phyloP scores from a whole-genome alignment of 2,888 invertebrate species.

The Nebria brevicollis region DNA sequence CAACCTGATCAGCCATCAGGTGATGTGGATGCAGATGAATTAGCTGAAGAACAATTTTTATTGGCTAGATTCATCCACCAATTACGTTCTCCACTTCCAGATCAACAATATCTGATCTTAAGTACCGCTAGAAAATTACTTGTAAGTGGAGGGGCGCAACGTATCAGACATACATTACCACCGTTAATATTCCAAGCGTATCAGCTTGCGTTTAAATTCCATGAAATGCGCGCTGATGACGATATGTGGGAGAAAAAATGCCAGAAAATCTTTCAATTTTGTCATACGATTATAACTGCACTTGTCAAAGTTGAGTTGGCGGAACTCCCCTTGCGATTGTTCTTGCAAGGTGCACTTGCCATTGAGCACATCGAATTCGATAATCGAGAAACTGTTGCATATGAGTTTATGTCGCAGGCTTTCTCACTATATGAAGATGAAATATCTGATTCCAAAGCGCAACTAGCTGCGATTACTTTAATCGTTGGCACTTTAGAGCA shows the following conservation, averaged over 20 bases:
- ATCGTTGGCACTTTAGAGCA: constrained; percentile 96
- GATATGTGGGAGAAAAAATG: constrained; percentile 99
- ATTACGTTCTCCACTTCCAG: constrained; percentile 80
- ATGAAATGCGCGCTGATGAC: constrained; percentile 82
- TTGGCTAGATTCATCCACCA: constrained; percentile 88
- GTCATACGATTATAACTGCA: constrained; percentile 93
- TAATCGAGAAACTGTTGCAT: constrained; percentile 96
- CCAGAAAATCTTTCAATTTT: constrained; percentile 97
- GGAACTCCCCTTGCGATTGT: constrained; percentile 91
- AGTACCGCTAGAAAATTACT: constrained; percentile 87
- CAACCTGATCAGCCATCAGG: constrained; percentile 76
- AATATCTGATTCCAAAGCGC: constrained; percentile 96
- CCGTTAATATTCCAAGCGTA: constrained; percentile 95
- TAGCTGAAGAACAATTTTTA: constrained; percentile 94
- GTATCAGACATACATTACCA: constrained; percentile 92
- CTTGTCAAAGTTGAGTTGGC: constrained; percentile 95
- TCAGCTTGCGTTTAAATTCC: constrained; percentile 86
- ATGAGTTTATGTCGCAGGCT: constrained; percentile 96
- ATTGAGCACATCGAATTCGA: constrained; percentile 93
- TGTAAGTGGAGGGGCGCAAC: constrained; percentile 86
- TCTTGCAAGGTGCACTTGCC: constrained; percentile 94
- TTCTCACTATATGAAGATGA: constrained; percentile 99
- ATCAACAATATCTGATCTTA: constrained; percentile 91
- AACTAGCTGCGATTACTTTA: constrained; percentile 93
- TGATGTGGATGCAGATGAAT: constrained; percentile 89